phyloP scores from a whole-genome alignment of 2,888 invertebrate species.

The Drosophila mercatorum region DNA sequence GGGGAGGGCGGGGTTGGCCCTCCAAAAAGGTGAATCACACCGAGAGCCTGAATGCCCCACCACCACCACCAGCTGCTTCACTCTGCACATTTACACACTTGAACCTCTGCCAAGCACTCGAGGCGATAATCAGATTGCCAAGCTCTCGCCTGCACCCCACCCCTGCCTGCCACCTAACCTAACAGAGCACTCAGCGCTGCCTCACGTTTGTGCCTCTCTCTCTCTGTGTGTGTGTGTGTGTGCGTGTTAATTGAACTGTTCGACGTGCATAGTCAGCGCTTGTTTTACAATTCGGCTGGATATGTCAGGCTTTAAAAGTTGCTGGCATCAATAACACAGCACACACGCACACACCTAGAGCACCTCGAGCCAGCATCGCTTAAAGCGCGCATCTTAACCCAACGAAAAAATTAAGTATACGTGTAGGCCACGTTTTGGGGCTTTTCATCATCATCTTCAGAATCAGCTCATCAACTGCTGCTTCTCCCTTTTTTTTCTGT shows the following conservation, averaged over 20 bases:
- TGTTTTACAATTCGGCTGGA: constrained; percentile 57
- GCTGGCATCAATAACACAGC: constrained; percentile 25
- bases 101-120: constrained; percentile 53
- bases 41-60: background rate
- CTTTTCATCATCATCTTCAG: background rate
- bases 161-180: background rate
- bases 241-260: constrained; percentile 44
- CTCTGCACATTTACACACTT: constrained; percentile 22
- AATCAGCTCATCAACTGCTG: background rate
- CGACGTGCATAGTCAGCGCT: constrained; percentile 63
- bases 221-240: constrained; percentile 25
- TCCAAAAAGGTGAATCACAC: constrained; percentile 26
- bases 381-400: constrained; percentile 9
- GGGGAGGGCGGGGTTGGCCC: background rate
- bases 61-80: too few species aligned
- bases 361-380: background rate
- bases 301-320: constrained; percentile 27
- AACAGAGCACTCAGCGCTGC: background rate
- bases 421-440: background rate
- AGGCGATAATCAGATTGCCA: constrained; percentile 74
- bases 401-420: constrained; percentile 19
- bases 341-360: background rate
- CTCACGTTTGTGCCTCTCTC: constrained; percentile 4
- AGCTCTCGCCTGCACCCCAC: constrained; percentile 12
- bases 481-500: background rate